These are phyloP conservation scores for Etheostoma perlongum DNA, from an alignment of 2,797 vertebrate species.

Conservation along the genomic window DNA sequence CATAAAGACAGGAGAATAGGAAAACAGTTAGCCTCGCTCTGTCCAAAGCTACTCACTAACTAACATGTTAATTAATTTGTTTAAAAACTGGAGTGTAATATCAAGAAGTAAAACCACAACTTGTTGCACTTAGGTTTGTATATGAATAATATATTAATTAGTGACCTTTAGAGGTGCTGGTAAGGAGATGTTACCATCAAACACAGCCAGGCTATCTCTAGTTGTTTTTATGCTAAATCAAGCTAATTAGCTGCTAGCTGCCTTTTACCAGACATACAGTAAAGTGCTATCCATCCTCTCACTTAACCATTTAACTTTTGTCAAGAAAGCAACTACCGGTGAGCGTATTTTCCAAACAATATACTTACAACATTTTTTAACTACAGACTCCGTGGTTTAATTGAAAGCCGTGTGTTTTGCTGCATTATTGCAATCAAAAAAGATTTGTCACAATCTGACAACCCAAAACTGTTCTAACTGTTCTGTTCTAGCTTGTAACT, in stretches of 20 bases:
- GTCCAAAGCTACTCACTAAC: background rate
- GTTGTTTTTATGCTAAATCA: background rate
- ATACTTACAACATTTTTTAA: background rate
- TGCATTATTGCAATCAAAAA: background rate
- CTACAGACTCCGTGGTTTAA: background rate
- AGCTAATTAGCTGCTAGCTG: background rate
- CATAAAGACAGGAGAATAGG: background rate
- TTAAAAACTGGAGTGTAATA: background rate
- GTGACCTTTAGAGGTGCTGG: background rate
- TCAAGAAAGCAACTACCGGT: background rate
- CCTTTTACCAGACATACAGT: background rate
- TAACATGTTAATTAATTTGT: background rate
- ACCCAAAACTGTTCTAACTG: background rate
- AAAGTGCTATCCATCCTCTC: background rate
- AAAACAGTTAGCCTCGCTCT: too few species aligned
- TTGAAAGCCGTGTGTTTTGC: background rate
- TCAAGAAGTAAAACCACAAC: background rate
- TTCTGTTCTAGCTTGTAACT: background rate
- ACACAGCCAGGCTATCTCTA: background rate
- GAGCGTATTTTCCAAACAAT: background rate
- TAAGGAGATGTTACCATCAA: too few species aligned
- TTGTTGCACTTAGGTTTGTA: background rate
- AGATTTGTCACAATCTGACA: background rate
- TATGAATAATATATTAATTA: background rate
- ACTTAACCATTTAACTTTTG: background rate